Base-by-base conservation (phyloP, 2,888 invertebrate genomes). In the Epinotia bilunana region DNA sequence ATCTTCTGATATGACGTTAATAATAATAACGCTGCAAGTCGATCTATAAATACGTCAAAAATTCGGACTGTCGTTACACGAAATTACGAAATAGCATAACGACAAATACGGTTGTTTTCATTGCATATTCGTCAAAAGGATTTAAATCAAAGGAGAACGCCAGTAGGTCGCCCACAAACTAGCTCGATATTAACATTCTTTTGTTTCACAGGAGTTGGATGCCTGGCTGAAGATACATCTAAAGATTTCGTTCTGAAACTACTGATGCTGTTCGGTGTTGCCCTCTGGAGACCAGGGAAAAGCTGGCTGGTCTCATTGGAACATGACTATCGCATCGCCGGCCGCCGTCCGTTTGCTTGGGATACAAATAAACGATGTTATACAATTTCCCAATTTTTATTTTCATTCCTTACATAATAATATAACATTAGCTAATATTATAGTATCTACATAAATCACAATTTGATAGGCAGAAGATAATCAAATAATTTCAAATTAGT, bases 91-190 rank as follows among this genome's bases (percentile, higher is more conserved):
- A 55, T 67, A 61, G 57, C 18, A n/a, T 65, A 49, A 71, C 74
- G 58, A 60, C 53, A 69, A 16, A 53, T 64, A 64, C 64, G 64
- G 74, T 28, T 53, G 39, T 33, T 62, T 74, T 13, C 28, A 55
- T 62, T 61, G 49, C n/a, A 70, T 18, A 71, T 60, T 70, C 73
- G 76, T 76, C 78, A 61, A 4, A 69, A 16, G 43, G 3, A 53
- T 46, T 60, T 28, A 46, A 43, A 76, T 80, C 80, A 83, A 82
- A 81, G 83, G 82, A 83, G 80, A 79, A 70, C 77, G 74, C 77
- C 78, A 80, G 79, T 64, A 71, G 62, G 68, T 12, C 61, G 57
- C n/a, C 13, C 13, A 18, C 43, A 2, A 18, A 55, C 28, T 65
- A 53, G 55, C 67, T 16, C 23, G 53, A 63, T 33, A 9, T 69